Conservation (phyloP, 23 tunicate species). For the Diplosoma virens region DNA sequence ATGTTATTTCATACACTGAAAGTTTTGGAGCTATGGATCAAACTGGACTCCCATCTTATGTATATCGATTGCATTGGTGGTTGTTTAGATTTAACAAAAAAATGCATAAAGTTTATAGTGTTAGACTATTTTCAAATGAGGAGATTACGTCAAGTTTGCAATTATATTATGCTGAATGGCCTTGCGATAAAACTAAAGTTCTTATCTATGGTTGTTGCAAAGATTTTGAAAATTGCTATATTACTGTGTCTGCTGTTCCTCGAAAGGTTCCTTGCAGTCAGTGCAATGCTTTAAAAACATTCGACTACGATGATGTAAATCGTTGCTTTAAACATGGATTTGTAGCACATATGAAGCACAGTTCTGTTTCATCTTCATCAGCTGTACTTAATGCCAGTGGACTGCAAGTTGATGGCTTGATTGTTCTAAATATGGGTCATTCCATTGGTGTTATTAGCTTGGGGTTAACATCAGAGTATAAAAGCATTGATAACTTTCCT, state of each 20-base stretch:
- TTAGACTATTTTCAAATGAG: conserved; percentile 77
- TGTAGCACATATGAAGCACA: conserved; percentile 71
- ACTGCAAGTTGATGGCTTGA: conserved; percentile 56
- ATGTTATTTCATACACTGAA: conserved; percentile 84
- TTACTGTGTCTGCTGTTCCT: conserved; percentile 78
- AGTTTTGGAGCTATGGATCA: conserved; percentile 50
- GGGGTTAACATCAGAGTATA: conserved; percentile 20
- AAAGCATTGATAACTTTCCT: conserved; percentile 31
- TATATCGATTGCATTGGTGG: conserved; percentile 86
- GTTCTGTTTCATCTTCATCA: conserved; percentile 43
- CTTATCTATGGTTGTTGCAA: conserved; percentile 59
- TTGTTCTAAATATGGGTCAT: conserved; percentile 85
- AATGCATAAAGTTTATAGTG: conserved; percentile 37
- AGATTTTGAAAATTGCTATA: conserved; percentile 39
- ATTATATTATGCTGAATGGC: conserved; percentile 82
- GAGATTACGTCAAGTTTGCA: conserved; percentile 40
- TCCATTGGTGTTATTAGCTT: conserved; percentile 85
- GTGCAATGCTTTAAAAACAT: neutral
- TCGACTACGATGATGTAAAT: neutral
- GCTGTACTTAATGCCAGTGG: conserved; percentile 46
- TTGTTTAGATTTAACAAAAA: conserved; percentile 35
- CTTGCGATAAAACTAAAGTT: conserved; percentile 59
- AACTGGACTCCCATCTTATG: conserved; percentile 45
- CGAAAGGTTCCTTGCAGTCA: conserved; percentile 30
- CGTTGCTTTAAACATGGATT: conserved; percentile 69